These are phyloP conservation scores for Paracanthobrama guichenoti DNA, from an alignment of 2,113 vertebrate genomes.

Conservation along the genomic window DNA sequence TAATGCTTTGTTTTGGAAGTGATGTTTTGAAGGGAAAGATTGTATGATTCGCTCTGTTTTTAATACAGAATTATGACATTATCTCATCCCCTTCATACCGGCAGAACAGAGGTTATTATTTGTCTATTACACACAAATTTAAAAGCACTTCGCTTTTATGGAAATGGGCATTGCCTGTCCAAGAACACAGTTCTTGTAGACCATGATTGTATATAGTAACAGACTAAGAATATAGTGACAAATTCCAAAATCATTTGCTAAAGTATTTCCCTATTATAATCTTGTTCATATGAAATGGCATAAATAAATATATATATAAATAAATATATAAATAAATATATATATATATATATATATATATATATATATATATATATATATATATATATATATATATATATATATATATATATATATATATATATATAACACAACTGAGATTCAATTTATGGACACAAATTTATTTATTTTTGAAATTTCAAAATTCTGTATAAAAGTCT, in stretches of 20 bases:
- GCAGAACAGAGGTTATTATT: slow-evolving; percentile 60
- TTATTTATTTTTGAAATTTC: slow-evolving; percentile 83
- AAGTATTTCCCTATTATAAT: slow-evolving; percentile 56
- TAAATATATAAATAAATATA: slow-evolving; percentile 52
- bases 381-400: slow-evolving; percentile 49
- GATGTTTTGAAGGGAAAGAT: slow-evolving; percentile 33
- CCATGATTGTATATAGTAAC: slow-evolving; percentile 67
- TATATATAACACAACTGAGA: slow-evolving; percentile 64
- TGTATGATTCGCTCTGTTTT: slow-evolving; percentile 30
- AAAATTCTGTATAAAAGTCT: slow-evolving; percentile 76
- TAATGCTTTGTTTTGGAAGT: slow-evolving; percentile 33
- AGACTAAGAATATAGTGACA: slow-evolving; percentile 60
- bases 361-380: slow-evolving; percentile 50
- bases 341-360: slow-evolving; percentile 53
- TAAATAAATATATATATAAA: slow-evolving; percentile 56
- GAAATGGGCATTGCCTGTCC: slow-evolving; percentile 73
- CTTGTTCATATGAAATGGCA: slow-evolving; percentile 73
- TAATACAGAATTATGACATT: slow-evolving; percentile 25
- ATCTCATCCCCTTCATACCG: slow-evolving; percentile 51
- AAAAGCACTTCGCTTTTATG: slow-evolving; percentile 70
- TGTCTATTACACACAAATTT: slow-evolving; percentile 62
- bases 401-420: slow-evolving; percentile 53
- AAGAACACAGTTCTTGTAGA: slow-evolving; percentile 66
- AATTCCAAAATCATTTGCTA: slow-evolving; percentile 64
- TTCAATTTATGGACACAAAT: slow-evolving; percentile 75